These are phyloP conservation scores for Dusona sp. DNA, from an alignment of 2,888 invertebrate genomes.

Conservation along the genomic window DNA sequence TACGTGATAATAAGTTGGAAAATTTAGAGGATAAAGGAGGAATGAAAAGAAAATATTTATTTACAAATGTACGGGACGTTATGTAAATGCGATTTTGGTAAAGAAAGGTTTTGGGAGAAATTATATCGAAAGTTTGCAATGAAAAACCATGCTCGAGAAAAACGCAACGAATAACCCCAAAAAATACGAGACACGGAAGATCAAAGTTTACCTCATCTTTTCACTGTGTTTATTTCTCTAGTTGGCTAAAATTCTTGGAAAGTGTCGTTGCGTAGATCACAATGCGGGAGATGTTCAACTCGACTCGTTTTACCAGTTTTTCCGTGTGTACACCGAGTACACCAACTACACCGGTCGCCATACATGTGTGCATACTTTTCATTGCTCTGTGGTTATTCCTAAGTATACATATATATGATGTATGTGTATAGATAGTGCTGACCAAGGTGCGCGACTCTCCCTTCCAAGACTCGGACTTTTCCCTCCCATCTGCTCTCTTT, in stretches of 20 bases:
- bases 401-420: not conserved
- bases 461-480: too few relatives aligned
- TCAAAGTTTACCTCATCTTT: constrained; percentile 21
- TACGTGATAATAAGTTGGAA: not conserved
- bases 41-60: not conserved
- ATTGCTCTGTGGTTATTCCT: not conserved
- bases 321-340: constrained; percentile 44
- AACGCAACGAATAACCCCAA: not conserved
- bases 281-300: not conserved
- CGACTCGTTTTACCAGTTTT: constrained; percentile 38
- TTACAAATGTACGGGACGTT: not conserved
- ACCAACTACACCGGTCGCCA: constrained; percentile 32
- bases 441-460: constrained; percentile 20
- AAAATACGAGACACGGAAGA: constrained; percentile 20
- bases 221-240: not conserved
- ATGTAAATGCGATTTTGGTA: not conserved
- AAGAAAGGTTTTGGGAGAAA: constrained; percentile 2
- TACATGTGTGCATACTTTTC: constrained; percentile 26
- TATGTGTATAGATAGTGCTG: constrained; percentile 12
- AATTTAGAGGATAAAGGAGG: not conserved
- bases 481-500: constrained; percentile 34
- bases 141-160: constrained; percentile 5
- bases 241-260: constrained; percentile 26
- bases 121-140: not conserved
- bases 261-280: constrained; percentile 33